Conservation (phyloP, 2,797 vertebrate genomes). For the Uromys caudimaculatus region DNA sequence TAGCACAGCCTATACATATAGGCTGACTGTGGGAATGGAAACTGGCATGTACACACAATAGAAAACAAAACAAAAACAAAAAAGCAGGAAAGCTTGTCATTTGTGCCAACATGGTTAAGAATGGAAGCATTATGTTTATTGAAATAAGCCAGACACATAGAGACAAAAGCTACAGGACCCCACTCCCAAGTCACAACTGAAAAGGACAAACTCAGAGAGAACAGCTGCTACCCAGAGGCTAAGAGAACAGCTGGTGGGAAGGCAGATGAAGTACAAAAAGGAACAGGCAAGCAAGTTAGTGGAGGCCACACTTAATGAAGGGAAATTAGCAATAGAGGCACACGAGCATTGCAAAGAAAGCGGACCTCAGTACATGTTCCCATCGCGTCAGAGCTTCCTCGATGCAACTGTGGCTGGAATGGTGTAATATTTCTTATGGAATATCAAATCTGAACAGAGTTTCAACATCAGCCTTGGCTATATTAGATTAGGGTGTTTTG, state of each 20-base stretch:
- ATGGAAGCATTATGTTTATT: background rate
- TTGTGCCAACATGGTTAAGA: background rate
- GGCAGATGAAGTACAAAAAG: accelerated
- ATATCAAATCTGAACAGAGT: constrained; percentile 81
- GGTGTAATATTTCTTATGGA: constrained; percentile 68
- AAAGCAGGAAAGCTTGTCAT: background rate
- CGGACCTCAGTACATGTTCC: background rate
- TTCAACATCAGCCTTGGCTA: constrained; percentile 67
- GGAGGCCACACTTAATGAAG: background rate
- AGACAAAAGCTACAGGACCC: background rate
- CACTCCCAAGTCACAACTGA: background rate
- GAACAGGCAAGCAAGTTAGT: background rate
- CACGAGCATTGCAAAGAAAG: background rate
- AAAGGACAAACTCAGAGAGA: background rate
- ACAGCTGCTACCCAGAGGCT: too few species aligned
- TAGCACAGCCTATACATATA: background rate
- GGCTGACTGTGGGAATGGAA: background rate
- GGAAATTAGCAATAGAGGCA: background rate
- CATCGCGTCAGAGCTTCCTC: constrained; percentile 43
- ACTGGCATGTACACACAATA: too few species aligned
- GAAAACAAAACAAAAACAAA: background rate
- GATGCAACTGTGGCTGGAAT: constrained; percentile 72
- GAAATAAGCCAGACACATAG: background rate
- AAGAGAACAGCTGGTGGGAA: too few species aligned
- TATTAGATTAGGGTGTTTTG: constrained; percentile 82